Base-by-base conservation (phyloP, 2,113 vertebrate genomes). In the Meles meles region DNA sequence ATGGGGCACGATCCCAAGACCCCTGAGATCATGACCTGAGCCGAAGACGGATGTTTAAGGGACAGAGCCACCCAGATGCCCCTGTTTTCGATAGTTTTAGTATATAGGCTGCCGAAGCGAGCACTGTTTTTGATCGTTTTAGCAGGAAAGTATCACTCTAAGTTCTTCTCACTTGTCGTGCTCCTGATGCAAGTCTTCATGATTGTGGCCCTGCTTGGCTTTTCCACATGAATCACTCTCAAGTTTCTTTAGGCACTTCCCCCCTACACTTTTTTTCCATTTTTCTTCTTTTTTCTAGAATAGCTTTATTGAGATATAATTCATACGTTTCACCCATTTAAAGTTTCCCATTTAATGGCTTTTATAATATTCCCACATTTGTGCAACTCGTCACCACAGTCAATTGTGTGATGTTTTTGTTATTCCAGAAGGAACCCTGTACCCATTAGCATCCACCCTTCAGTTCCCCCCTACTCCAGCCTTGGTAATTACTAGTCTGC, bases 281-380 rank as follows among this genome's bases (percentile, higher is more conserved):
- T 72, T 47, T 59, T 31, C 67, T 14, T 76, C 7, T 52, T 21
- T 27, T 82, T 69, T 31, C 12, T 88, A 13, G 25, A 31, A 25
- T 29, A 71, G 83, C 25, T 67, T 67, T 81, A 63, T 39, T 52
- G 76, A 74, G 39, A 21, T 57, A 31, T 37, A 47, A 55, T 81
- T 82, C n/a, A 5, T 86, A n/a, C 49, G n/a, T 49, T 42, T 69
- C 39, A 82, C 47, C 31, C 44, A 55, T 77, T 84, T n/a, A 55
- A 61, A 44, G 18, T 61, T 12, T 63, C 3, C 9, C 39, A 0
- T 44, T 83, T 74, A 39, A 14, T 77, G 39, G 15, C 59, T 74
- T 59, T 90, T 57, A 21, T 18, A 81, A n/a, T 92, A 27, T 34
- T 93, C 21, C 63, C 67, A 61, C 49, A n/a, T 82, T 92, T 82